phyloP scores from a whole-genome alignment of 2,113 vertebrate species.

The Thalassarche chlororhynchos region DNA sequence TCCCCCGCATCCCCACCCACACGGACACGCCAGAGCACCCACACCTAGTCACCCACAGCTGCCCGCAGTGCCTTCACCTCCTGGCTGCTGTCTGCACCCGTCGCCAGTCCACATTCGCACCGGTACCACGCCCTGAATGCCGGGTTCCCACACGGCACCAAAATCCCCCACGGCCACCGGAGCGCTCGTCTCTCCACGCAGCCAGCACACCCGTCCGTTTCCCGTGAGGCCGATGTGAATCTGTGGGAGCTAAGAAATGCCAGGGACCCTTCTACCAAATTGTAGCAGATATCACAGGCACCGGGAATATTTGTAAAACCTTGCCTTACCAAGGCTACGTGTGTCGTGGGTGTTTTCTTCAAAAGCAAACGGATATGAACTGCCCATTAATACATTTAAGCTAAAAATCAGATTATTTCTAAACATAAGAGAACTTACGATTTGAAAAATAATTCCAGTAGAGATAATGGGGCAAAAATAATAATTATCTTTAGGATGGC shows the following conservation, averaged over 20 bases:
- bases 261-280: not conserved
- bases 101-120: fast-evolving
- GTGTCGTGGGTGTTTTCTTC: not conserved
- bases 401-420: not conserved
- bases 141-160: fast-evolving
- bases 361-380: not conserved
- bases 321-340: not conserved
- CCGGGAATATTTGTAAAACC: not conserved
- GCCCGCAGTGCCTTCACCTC: not conserved
- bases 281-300: no score
- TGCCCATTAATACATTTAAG: not conserved
- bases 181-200: fast-evolving
- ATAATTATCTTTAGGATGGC: not conserved
- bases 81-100: fast-evolving
- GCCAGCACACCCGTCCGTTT: fast-evolving
- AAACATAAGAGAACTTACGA: not conserved
- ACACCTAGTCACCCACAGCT: not conserved
- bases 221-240: not conserved
- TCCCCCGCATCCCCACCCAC: fast-evolving
- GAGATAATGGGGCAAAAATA: not conserved
- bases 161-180: fast-evolving
- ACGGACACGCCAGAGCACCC: not conserved
- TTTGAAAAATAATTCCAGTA: not conserved
- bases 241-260: not conserved
- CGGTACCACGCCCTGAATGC: fast-evolving